Conservation (phyloP, 2,888 invertebrate species). For the Ametastegia equiseti region DNA sequence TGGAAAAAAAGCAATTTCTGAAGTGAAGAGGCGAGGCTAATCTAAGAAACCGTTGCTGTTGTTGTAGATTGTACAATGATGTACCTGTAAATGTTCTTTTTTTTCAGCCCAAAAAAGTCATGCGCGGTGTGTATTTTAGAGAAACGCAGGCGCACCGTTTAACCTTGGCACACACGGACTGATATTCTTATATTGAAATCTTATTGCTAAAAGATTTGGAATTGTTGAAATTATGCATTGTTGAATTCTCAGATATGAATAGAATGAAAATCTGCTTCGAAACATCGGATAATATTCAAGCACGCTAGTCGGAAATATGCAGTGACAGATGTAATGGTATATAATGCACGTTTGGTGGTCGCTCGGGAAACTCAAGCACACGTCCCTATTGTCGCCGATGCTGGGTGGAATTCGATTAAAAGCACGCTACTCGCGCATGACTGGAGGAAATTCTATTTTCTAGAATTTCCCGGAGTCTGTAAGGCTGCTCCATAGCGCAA, state of each 20-base stretch:
- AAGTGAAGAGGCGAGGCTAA: background rate
- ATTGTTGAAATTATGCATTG: background rate
- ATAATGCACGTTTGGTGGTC: constrained; percentile 23
- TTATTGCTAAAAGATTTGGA: background rate
- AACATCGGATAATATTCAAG: background rate
- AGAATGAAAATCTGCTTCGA: background rate
- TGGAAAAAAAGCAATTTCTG: no score
- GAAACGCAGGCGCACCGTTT: constrained; percentile 8
- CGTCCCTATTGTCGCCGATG: constrained; percentile 44
- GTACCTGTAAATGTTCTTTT: background rate
- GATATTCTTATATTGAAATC: background rate
- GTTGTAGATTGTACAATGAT: background rate
- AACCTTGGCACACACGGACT: background rate
- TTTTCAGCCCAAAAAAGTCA: background rate
- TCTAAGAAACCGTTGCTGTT: background rate
- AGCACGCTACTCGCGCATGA: constrained; percentile 48
- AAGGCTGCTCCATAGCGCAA: constrained; percentile 72
- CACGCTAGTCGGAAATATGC: background rate
- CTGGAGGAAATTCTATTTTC: constrained; percentile 69
- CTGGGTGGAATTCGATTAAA: constrained; percentile 55
- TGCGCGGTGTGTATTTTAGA: constrained; percentile 3
- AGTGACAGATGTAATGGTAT: background rate
- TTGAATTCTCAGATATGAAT: background rate
- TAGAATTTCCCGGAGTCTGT: constrained; percentile 70
- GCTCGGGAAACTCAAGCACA: constrained; percentile 35